phyloP scores from a whole-genome alignment of 1,140 invertebrate genomes.

The Brachionus rubens region DNA sequence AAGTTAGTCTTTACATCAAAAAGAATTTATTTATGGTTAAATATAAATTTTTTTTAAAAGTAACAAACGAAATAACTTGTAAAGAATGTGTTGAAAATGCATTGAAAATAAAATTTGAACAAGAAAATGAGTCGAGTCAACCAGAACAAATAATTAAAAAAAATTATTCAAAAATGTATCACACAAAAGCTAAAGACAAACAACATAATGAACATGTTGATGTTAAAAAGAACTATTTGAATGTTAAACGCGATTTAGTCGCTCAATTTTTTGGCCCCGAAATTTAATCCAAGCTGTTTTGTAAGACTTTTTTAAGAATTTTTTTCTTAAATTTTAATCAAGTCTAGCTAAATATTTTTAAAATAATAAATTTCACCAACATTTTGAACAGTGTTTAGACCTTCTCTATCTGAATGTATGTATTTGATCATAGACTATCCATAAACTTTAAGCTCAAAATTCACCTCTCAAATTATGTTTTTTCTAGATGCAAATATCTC shows the following conservation, averaged over 20 bases:
- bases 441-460: too few relatives aligned
- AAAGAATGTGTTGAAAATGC: conserved; percentile 11
- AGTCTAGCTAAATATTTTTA: not conserved
- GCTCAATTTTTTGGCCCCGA: conserved; percentile 43
- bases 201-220: not conserved
- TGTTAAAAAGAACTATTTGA: not conserved
- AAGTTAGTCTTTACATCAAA: not conserved
- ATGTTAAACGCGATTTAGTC: conserved; percentile 22
- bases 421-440: too few relatives aligned
- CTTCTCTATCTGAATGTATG: too few relatives aligned
- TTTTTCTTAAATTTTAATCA: not conserved
- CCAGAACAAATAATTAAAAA: conserved; percentile 14
- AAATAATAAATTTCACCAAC: not conserved
- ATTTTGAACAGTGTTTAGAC: not conserved
- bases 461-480: too few relatives aligned
- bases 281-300: too few relatives aligned
- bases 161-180: conserved; percentile 14
- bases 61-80: conserved; percentile 32
- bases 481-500: too few relatives aligned
- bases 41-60: not conserved
- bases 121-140: conserved; percentile 17
- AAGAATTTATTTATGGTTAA: not conserved
- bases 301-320: not conserved
- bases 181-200: not conserved
- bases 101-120: not conserved